phyloP scores from a whole-genome alignment of 2,797 vertebrate species.

The Sebastes dallii region DNA sequence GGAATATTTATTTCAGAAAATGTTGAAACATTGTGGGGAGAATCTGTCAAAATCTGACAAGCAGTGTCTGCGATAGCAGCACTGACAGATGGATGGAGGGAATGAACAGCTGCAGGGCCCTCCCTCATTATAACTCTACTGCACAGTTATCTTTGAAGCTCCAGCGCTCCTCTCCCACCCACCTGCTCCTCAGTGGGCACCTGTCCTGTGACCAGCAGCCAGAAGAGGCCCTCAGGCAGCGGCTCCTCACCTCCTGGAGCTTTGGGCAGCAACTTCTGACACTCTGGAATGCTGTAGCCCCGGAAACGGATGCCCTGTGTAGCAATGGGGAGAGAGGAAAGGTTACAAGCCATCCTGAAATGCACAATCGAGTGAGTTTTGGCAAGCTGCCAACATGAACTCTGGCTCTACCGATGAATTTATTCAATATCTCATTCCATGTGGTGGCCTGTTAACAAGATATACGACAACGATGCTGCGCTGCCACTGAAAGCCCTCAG shows the following conservation, averaged over 20 bases:
- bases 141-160: not conserved
- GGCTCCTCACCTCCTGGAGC: slow-evolving; percentile 91
- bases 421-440: not conserved
- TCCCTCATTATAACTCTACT: not conserved
- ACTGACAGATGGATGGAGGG: not conserved
- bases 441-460: not conserved
- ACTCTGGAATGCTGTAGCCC: slow-evolving; percentile 96
- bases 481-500: not conserved
- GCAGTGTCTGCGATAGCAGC: not conserved
- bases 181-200: slow-evolving; percentile 95
- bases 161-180: slow-evolving; percentile 8
- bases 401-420: not conserved
- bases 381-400: not conserved
- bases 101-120: not conserved
- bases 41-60: not conserved
- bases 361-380: not conserved
- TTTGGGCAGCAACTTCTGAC: slow-evolving; percentile 93
- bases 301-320: slow-evolving; percentile 93
- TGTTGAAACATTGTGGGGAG: not conserved
- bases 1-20: not conserved
- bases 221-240: slow-evolving; percentile 96
- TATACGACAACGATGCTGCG: not conserved
- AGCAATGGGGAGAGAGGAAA: slow-evolving; percentile 1
- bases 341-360: slow-evolving; percentile 2
- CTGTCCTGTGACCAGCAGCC: slow-evolving; percentile 94